Base-by-base conservation (phyloP, 2,888 invertebrate genomes). In the Perdita meconis region DNA sequence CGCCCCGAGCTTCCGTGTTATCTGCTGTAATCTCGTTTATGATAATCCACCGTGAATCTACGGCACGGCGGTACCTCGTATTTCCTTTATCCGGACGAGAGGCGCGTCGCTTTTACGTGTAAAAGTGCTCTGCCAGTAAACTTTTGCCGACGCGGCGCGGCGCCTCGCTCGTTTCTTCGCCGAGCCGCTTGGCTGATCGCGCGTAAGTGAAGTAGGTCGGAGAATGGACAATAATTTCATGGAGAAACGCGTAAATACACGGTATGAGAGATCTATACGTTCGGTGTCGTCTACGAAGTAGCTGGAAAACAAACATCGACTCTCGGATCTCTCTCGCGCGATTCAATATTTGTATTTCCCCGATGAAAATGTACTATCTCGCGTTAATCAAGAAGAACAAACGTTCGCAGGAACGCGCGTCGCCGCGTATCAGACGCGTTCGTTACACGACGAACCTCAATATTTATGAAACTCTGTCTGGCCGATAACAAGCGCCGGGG, bases 311-410 rank as follows among this genome's bases (percentile, higher is more conserved):
- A 84, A 82, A 82, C 71, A 73, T 65, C 60, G 68, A 66, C 71
- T 69, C 75, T 26, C 59, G 60, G 44, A 65, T 60, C 66, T 59
- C 67, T 71, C 67, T 65, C 47, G 19, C 61, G 64, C 16, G 50
- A 65, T 79, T 78, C 82, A 84, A 84, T 84, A 84, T 84, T 84
- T 84, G 84, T 66, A 40, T 56, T 68, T 30, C 56, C 16, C n/a
- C 67, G 71, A 78, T 70, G 84, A 81, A 81, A 81, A 78, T 72
- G 78, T 72, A 84, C 81, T 73, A 78, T 79, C 75, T 65, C 74
- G 77, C 67, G 73, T 84, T 82, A 78, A 84, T 84, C 82, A 77
- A 63, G 72, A 47, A 66, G 81, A 73, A 77, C 72, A 78, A 76
- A 75, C 74, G 80, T 57, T 69, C 55, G 67, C 40, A 36, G 36